Conservation (phyloP, 2,113 vertebrate species). For the Pelvicachromis taeniatus region DNA sequence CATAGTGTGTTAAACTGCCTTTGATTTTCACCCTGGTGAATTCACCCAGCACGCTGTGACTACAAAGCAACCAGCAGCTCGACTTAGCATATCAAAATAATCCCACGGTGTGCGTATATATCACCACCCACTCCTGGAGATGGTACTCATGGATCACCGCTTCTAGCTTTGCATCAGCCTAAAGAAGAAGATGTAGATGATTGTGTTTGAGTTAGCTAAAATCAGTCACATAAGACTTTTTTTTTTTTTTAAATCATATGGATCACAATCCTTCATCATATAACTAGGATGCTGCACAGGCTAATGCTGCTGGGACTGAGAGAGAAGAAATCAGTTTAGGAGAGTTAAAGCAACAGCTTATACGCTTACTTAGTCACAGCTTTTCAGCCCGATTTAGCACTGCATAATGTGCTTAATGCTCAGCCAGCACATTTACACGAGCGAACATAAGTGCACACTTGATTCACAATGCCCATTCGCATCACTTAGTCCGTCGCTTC, state of each 20-base stretch:
- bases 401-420: not conserved
- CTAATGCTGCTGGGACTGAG: not conserved
- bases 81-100: not conserved
- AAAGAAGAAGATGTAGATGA: not conserved
- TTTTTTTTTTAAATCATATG: not conserved
- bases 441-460: not conserved
- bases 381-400: not conserved
- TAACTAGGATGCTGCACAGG: not conserved
- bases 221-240: not conserved
- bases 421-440: not conserved
- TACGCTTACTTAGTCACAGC: not conserved
- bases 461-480: constrained; percentile 35
- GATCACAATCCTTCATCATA: not conserved
- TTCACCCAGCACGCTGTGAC: not conserved
- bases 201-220: not conserved
- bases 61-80: not conserved
- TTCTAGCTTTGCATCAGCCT: not conserved
- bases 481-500: not conserved
- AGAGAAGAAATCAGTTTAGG: not conserved
- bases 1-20: not conserved
- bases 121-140: not conserved
- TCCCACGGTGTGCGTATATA: not conserved
- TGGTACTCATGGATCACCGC: not conserved
- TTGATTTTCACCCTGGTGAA: not conserved
- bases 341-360: not conserved